These are phyloP conservation scores for Aspidoscelis tigris DNA, from an alignment of 2,113 vertebrate genomes.

Conservation along the genomic window DNA sequence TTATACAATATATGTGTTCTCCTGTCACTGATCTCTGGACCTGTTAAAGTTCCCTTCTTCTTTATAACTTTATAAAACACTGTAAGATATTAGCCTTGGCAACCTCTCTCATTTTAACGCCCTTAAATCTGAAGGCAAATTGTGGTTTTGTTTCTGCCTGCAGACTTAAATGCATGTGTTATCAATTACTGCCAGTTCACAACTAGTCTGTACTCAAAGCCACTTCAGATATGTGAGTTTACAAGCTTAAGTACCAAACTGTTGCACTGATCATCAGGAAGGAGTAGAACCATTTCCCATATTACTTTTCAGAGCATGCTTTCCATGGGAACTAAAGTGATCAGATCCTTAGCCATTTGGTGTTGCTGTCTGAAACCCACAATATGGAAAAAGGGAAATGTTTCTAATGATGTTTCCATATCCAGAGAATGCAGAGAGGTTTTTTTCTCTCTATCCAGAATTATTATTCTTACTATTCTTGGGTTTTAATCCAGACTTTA, in stretches of 20 bases:
- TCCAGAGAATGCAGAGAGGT: too few species aligned
- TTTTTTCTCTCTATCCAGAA: too few species aligned
- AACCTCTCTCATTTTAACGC: background rate
- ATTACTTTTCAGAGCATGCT: background rate
- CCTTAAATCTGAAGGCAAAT: background rate
- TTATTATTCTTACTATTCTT: too few species aligned
- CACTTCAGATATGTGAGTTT: constrained; percentile 26
- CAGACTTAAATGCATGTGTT: too few species aligned
- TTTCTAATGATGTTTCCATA: too few species aligned
- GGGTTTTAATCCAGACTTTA: background rate
- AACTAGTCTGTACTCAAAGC: background rate
- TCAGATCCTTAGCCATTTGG: background rate
- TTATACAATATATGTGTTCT: background rate
- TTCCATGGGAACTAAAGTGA: background rate
- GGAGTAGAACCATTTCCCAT: constrained; percentile 4
- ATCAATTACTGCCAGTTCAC: too few species aligned
- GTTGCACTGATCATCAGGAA: background rate
- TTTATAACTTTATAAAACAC: background rate
- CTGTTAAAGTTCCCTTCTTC: background rate
- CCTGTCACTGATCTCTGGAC: background rate
- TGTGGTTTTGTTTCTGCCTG: background rate
- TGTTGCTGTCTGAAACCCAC: too few species aligned
- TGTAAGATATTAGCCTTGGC: background rate
- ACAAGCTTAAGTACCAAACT: background rate
- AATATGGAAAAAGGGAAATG: too few species aligned